These are phyloP conservation scores for Numenius phaeopus DNA, from an alignment of 2,797 vertebrate genomes.

Conservation along the genomic window DNA sequence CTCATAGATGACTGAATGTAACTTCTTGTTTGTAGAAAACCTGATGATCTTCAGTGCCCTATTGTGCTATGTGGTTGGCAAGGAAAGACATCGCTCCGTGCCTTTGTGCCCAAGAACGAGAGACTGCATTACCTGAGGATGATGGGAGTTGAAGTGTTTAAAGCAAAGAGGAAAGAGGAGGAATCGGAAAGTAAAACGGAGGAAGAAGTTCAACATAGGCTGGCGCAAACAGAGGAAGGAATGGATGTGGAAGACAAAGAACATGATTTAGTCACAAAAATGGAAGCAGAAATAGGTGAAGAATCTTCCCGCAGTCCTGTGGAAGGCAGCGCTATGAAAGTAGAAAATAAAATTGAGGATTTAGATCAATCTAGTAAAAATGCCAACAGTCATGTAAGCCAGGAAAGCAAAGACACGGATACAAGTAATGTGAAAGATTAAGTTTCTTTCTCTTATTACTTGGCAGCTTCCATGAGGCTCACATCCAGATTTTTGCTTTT, in stretches of 20 bases:
- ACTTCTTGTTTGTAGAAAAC: constrained; percentile 78
- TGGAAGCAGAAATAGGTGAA: constrained; percentile 60
- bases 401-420: background rate
- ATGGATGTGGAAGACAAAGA: constrained; percentile 76
- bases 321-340: constrained; percentile 44
- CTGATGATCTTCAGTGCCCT: constrained; percentile 89
- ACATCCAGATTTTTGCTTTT: background rate
- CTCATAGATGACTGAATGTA: background rate
- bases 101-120: constrained; percentile 96
- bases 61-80: constrained; percentile 97
- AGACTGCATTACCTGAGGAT: constrained; percentile 95
- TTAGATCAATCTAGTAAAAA: constrained; percentile 24
- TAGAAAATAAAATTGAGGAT: constrained; percentile 44
- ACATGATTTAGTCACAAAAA: constrained; percentile 19
- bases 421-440: constrained; percentile 15
- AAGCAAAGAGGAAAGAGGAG: constrained; percentile 79
- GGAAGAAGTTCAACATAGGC: background rate
- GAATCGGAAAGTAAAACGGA: background rate
- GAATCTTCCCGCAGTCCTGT: constrained; percentile 12
- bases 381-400: background rate
- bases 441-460: constrained; percentile 1
- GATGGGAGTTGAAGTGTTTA: constrained; percentile 93
- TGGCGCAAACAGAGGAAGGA: background rate
- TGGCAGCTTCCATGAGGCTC: background rate
- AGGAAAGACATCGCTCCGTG: constrained; percentile 95